Conservation (phyloP, 2,888 invertebrate species). For the Gymnocheta viridis region DNA sequence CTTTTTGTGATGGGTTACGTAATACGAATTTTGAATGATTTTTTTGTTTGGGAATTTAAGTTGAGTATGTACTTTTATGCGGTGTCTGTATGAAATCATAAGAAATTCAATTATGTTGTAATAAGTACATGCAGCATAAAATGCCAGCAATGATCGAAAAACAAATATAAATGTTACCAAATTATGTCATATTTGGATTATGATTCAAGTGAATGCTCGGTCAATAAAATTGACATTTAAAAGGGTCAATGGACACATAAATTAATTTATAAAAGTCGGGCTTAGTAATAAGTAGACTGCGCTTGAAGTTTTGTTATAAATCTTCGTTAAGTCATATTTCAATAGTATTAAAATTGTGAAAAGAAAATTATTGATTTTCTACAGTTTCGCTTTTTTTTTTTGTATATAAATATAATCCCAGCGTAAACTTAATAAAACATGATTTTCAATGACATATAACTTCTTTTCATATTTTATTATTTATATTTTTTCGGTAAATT, state of each 20-base stretch:
- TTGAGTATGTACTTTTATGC: neutral
- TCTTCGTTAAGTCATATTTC: neutral
- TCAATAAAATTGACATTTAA: slow-evolving; percentile 32
- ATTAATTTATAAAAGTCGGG: neutral
- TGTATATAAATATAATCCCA: too few relatives aligned
- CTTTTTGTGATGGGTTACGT: slow-evolving; percentile 55
- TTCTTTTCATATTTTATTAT: too few relatives aligned
- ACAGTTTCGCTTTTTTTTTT: too few relatives aligned
- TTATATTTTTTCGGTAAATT: too few relatives aligned
- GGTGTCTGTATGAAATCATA: slow-evolving; percentile 21
- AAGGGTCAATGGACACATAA: slow-evolving; percentile 7
- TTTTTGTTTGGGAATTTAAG: slow-evolving; percentile 9
- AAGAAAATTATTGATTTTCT: too few relatives aligned
- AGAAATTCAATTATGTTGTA: slow-evolving; percentile 46
- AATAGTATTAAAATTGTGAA: too few relatives aligned
- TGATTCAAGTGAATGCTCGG: neutral
- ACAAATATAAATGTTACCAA: slow-evolving; percentile 12
- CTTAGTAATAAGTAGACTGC: neutral
- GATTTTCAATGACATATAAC: too few relatives aligned
- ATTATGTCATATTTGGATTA: slow-evolving; percentile 46
- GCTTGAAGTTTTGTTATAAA: neutral
- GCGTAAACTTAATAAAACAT: too few relatives aligned
- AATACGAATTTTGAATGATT: slow-evolving; percentile 58
- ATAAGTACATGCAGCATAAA: slow-evolving; percentile 25
- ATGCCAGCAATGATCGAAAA: neutral